Base-by-base conservation (phyloP, 2,113 vertebrate genomes). In the Nanger granti region DNA sequence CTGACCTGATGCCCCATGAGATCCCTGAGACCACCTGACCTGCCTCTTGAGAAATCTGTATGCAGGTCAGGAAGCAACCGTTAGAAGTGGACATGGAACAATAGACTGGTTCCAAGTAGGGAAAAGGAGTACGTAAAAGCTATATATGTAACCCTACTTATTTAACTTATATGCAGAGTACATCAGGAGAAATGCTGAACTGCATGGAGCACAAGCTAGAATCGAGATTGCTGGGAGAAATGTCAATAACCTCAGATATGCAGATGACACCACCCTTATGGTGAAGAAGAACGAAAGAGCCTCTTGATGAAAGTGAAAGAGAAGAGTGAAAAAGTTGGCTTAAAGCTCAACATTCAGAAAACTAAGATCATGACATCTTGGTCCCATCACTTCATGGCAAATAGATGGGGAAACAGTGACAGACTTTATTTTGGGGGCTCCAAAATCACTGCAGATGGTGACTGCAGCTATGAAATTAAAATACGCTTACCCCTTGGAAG, bases 401-500 rank as follows among this genome's bases (percentile, higher is more conserved):
- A 37, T 69, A 69, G 41, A n/a, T 37, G 18, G 8, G 18, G 66
- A 69, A 37, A 69, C 34, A 69, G n/a, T 69, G n/a, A 11, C 9
- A 37, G 34, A 69, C 66, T 37, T 22, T 37, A 69, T 69, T 37
- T 69, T 37, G 0, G 0, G 66, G n/a, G 66, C 66, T 37, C 66
- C n/a, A 69, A 11, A 69, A 69, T 69, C n/a, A 69, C n/a, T 37
- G 66, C 34, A 37, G 66, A 69, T 69, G n/a, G 66, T 69, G n/a
- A 37, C 9, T 69, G 18, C n/a, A 73, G n/a, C 66, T 20, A 37
- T 22, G 66, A 73, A 73, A 73, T 22, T 73, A 22, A 37, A 73
- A 22, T 2, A 73, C 1, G 0, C 4, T 37, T 73, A 2, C n/a
- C 18, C n/a, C n/a, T 37, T 73, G n/a, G n/a, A 73, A 73, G 9